Evolutionary conservation across 2,888 invertebrate genomes (phyloP), one percentile per base, ranked within the genome.

Genomic region (Drosophila affinis): DNA sequence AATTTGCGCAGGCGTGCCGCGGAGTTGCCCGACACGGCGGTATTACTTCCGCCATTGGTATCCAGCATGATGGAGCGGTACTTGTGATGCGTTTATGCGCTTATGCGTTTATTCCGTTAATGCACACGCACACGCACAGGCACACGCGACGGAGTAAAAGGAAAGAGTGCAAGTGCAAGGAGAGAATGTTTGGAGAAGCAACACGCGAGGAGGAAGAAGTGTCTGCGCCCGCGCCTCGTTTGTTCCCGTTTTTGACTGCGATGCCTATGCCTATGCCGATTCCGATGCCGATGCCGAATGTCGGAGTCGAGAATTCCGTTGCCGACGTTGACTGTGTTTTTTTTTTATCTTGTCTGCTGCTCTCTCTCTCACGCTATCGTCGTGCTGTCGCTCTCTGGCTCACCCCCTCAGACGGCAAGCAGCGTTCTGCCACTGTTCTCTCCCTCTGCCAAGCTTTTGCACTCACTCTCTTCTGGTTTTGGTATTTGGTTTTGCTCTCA

Each of bases 1-100:
- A 91, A 97, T 84, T 91, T 90, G 44, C 91, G 90, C 69, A 91
- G 79, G 58, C 91, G 94, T 55, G 91, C 83, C 51, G 82, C 67
- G 4, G 85, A 59, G 53, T 75, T 90, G 65, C 39, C 39, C 39
- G 39, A 39, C 39, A 39, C 39, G 6, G 39, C 39, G 39, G 85
- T 79, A 65, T 90, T 54, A 17, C 62, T 29, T 17, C 55, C 55
- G 55, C 48, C 54, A 45, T 45, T 67, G 27, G 32, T 56, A 32
- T 67, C 67, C 55, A 67, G 55, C 67, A 67, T 67, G 44, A 10
- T 55, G 39, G 1, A 39, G 39, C 39, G 39, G 39, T 39, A n/a
- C 39, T 39, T 39, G 34, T n/a, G 29, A 39, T 34, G 34, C 61
- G 45, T 48, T 49, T 69, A 45, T 34, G 34, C 61, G 45, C 46